A percentile compares a stretch with the other conserved stretches of the same genome.
Evolutionary conservation across 2,797 vertebrate genomes (phyloP).

Genomic region (Eulemur albifrons): DNA sequence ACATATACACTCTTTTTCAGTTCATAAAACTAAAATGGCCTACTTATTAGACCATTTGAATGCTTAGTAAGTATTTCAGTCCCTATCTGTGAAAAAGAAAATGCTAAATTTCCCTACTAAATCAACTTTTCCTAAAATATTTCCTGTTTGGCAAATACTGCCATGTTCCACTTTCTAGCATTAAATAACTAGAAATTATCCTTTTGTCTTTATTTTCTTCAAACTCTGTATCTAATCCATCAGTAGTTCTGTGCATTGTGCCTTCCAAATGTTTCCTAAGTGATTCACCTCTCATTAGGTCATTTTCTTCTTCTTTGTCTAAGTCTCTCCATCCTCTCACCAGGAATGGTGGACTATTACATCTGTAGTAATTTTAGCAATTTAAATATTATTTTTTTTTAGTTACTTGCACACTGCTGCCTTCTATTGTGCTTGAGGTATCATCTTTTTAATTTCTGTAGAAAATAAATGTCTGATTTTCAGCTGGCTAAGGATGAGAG

Average conservation of each 20-base stretch:
- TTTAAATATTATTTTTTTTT: neutral
- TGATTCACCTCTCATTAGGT: neutral
- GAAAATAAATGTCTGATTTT: neutral
- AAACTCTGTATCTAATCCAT: neutral
- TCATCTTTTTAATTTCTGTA: neutral
- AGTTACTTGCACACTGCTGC: neutral
- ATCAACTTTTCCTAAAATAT: neutral
- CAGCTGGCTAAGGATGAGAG: neutral
- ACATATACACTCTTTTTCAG: no score
- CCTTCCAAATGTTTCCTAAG: neutral
- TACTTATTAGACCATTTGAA: neutral
- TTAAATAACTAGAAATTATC: neutral
- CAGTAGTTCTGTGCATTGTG: neutral
- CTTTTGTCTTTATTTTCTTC: neutral
- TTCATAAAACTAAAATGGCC: no score
- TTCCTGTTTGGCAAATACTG: neutral
- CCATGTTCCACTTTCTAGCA: neutral
- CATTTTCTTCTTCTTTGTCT: neutral
- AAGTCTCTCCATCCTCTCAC: neutral
- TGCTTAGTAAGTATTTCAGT: neutral
- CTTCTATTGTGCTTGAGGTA: neutral
- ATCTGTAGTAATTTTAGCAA: neutral
- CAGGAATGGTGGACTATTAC: neutral
- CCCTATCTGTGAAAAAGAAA: neutral
- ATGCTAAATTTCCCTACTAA: neutral